Conservation (phyloP, 1,140 invertebrate genomes). For the Megalopta genalis region DNA sequence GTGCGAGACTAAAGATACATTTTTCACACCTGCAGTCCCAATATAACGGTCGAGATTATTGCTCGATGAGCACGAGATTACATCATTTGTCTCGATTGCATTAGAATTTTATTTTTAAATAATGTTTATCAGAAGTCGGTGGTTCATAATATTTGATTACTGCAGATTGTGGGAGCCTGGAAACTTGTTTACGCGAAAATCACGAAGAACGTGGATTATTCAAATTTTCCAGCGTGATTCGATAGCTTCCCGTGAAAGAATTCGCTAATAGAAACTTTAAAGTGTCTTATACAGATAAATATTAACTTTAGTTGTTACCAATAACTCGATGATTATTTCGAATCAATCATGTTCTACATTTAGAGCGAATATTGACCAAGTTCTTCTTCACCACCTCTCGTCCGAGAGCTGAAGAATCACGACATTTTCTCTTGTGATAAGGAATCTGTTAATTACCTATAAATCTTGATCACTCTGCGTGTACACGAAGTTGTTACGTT, state of each 20-base stretch:
- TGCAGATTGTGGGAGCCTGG: not conserved
- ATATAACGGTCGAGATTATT: no score
- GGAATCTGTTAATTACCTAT: not conserved
- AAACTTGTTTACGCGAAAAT: conserved; percentile 28
- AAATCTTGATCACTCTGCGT: not conserved
- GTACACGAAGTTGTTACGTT: not conserved
- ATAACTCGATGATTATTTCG: not conserved
- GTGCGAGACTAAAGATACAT: no score
- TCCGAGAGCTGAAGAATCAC: not conserved
- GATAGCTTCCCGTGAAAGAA: not conserved
- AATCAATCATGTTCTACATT: not conserved
- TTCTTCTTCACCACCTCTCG: no score
- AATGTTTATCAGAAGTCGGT: not conserved
- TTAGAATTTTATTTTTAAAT: not conserved
- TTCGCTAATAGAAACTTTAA: not conserved
- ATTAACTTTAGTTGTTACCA: not conserved
- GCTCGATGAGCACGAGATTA: not conserved
- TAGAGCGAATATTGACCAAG: not conserved
- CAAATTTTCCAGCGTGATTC: conserved; percentile 23
- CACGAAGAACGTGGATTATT: not conserved
- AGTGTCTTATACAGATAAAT: conserved; percentile 12
- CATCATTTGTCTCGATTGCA: not conserved
- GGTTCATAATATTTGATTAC: not conserved
- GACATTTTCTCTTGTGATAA: not conserved
- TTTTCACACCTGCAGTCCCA: no score